Conservation (phyloP, 2,888 invertebrate species). For the Hermodice carunculata region DNA sequence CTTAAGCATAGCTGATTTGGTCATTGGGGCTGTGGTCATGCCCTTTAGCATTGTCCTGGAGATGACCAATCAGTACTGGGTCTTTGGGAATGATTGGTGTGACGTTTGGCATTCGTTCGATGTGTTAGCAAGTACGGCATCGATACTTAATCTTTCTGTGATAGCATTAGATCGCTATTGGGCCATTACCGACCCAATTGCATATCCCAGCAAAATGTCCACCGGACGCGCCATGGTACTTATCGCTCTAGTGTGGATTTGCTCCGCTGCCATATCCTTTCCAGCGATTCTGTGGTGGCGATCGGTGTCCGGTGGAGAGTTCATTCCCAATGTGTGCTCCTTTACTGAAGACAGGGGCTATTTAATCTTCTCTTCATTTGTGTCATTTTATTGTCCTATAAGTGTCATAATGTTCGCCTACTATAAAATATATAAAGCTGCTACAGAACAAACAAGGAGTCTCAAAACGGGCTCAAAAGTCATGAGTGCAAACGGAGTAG, state of each 20-base stretch:
- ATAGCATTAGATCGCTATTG: constrained; percentile 97
- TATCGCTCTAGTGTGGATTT: constrained; percentile 96
- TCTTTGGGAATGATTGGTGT: constrained; percentile 96
- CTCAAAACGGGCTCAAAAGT: constrained; percentile 89
- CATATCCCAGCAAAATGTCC: constrained; percentile 96
- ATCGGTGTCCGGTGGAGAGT: constrained; percentile 37
- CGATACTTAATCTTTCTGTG: constrained; percentile 96
- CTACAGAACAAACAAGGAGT: constrained; percentile 91
- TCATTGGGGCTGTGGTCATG: constrained; percentile 98
- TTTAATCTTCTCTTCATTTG: constrained; percentile 95
- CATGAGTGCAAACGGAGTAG: constrained; percentile 75
- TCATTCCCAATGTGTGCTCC: constrained; percentile 75
- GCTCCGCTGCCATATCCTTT: constrained; percentile 96
- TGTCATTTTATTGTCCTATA: constrained; percentile 97
- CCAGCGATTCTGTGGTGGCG: constrained; percentile 86
- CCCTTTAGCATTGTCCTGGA: constrained; percentile 77
- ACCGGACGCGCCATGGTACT: constrained; percentile 86
- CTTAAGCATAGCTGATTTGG: constrained; percentile 94
- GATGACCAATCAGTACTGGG: constrained; percentile 76
- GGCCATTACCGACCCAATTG: constrained; percentile 99
- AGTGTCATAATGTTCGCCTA: constrained; percentile 99
- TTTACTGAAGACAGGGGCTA: constrained; percentile 98
- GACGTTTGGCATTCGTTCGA: constrained; percentile 98
- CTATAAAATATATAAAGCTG: constrained; percentile 94
- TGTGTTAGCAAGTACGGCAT: constrained; percentile 96